Conservation (phyloP, 2,888 invertebrate species). For the Oscheius sp. region DNA sequence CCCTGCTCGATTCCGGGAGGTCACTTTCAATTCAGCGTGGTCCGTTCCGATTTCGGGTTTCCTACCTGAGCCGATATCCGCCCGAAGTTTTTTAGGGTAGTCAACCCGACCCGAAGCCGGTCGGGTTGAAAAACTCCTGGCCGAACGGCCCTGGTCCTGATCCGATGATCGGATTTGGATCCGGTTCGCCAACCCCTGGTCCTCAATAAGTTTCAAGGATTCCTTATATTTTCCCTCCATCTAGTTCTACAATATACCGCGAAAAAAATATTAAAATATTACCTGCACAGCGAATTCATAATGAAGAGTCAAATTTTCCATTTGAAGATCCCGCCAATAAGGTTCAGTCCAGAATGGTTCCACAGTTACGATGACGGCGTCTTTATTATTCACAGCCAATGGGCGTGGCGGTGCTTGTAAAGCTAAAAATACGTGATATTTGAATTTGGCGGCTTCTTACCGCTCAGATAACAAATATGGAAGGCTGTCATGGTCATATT, state of each 20-base stretch:
- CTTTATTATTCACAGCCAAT: constrained; percentile 60
- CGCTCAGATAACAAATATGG: constrained; percentile 49
- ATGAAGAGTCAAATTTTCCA: constrained; percentile 64
- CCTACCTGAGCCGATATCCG: too few relatives aligned
- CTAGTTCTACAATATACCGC: neutral
- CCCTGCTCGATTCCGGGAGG: too few relatives aligned
- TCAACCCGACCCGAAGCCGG: too few relatives aligned
- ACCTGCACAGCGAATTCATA: constrained; percentile 65
- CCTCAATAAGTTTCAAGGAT: neutral
- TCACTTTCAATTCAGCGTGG: too few relatives aligned
- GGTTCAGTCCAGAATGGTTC: constrained; percentile 71
- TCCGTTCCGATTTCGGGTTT: too few relatives aligned
- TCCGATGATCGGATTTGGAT: too few relatives aligned
- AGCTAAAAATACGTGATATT: constrained; percentile 53
- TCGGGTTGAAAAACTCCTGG: too few relatives aligned
- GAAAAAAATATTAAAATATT: constrained; percentile 23
- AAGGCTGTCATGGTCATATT: constrained; percentile 57
- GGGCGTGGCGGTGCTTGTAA: constrained; percentile 66
- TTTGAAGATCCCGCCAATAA: constrained; percentile 65
- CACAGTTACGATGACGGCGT: constrained; percentile 64
- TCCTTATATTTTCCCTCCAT: neutral
- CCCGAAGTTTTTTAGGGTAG: too few relatives aligned
- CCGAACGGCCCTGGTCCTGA: too few relatives aligned
- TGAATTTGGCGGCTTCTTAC: neutral
- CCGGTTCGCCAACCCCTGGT: too few relatives aligned